These are phyloP conservation scores for Dicrurus megarhynchus DNA, from an alignment of 2,113 vertebrate species.

Conservation along the genomic window DNA sequence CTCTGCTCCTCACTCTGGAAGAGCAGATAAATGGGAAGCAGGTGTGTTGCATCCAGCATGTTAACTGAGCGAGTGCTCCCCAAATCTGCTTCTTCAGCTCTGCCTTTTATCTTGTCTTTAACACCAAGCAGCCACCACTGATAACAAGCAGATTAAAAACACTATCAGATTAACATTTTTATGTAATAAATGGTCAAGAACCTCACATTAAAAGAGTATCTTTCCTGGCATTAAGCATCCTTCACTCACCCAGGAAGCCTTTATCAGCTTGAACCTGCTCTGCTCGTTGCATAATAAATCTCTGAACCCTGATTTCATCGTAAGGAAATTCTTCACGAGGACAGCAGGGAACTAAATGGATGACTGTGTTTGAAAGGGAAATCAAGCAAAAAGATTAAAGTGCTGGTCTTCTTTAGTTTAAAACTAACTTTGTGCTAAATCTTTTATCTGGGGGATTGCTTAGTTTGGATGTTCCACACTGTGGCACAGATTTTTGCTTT, in stretches of 20 bases:
- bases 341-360: constrained; percentile 60
- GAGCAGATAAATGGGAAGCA: constrained; percentile 47
- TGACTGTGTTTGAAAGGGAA: constrained; percentile 51
- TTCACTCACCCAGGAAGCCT: constrained; percentile 67
- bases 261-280: constrained; percentile 69
- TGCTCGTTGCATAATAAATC: constrained; percentile 58
- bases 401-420: constrained; percentile 20
- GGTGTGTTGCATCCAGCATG: background rate
- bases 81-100: constrained; percentile 48
- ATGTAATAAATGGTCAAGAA: constrained; percentile 68
- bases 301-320: constrained; percentile 37
- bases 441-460: background rate
- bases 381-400: constrained; percentile 61
- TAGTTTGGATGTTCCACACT: background rate
- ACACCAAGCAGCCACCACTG: constrained; percentile 1
- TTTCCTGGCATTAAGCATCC: constrained; percentile 62
- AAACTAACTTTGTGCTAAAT: constrained; percentile 34
- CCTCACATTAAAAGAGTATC: constrained; percentile 63
- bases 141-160: constrained; percentile 69
- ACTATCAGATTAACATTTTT: constrained; percentile 71
- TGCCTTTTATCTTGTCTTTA: constrained; percentile 49
- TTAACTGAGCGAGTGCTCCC: constrained; percentile 24
- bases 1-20: background rate
- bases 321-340: constrained; percentile 61
- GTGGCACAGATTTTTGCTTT: background rate